Evolutionary conservation across 2,888 invertebrate species (phyloP), one percentile per base, ranked within the genome.

Genomic region (Spisula solida): DNA sequence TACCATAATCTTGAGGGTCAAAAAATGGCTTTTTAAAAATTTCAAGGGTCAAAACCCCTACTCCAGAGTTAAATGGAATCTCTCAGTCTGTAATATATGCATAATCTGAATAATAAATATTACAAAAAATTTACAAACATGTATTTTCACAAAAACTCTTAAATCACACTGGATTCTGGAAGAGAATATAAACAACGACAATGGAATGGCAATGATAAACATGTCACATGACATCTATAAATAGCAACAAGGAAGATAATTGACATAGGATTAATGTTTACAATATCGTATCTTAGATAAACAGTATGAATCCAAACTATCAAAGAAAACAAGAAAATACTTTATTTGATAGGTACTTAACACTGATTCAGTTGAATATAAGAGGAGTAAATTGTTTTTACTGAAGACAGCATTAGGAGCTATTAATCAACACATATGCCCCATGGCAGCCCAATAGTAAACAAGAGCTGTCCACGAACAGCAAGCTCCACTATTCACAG

Each of bases 131-230:
- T 41, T 25, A 25, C 6, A 66, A 25, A n/a, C 25, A 66, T 25
- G 10, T 25, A 25, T 25, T 66, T 25, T 10, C n/a, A 66, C n/a
- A 66, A 66, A 25, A 25, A 66, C n/a, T 25, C 41, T 41, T 41
- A 10, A 5, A 25, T 25, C 25, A 25, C 25, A 25, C 60, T 66
- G 25, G 25, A 25, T n/a, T 25, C 25, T 25, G 60, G 25, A n/a
- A 25, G n/a, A 66, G 12, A 25, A 66, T 25, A n/a, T 10, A 66
- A 66, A 66, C 60, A 66, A 66, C 20, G 60, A 60, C 8, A 60
- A 60, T 66, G 60, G 60, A 66, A 66, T 66, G 60, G 25, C 25
- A 25, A 66, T 66, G 10, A 66, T 66, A 66, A 66, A 41, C 41
- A 41, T 41, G 41, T 41, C 10, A 66, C n/a, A 66, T 66, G n/a